A percentile compares a stretch with the other conserved stretches of the same genome.
phyloP scores from a whole-genome alignment of 1,140 invertebrate species.

The Bombus turneri region DNA sequence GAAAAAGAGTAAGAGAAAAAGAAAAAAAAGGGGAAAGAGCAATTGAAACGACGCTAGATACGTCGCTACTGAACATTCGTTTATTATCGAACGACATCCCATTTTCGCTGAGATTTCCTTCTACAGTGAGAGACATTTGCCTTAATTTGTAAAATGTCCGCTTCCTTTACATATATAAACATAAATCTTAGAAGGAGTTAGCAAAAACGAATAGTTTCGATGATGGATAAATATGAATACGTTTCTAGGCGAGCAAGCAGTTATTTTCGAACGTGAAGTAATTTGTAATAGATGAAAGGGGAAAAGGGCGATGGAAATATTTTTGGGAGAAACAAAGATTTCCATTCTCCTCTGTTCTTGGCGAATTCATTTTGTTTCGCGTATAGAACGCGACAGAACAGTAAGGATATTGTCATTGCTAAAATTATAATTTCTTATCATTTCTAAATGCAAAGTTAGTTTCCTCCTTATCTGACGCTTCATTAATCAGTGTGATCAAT shows the following conservation, averaged over 20 bases:
- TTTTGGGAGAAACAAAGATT: conserved; percentile 20
- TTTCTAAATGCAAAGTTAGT: not conserved
- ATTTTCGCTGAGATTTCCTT: conserved; percentile 38
- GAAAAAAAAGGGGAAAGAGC: not conserved
- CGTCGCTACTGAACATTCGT: conserved; percentile 27
- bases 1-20: too few species aligned
- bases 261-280: conserved; percentile 32
- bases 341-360: not conserved
- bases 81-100: not conserved
- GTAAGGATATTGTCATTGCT: not conserved
- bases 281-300: conserved; percentile 12
- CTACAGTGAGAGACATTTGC: conserved; percentile 41
- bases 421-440: conserved; percentile 8
- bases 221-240: conserved; percentile 14
- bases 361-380: conserved; percentile 12
- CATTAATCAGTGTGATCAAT: not conserved
- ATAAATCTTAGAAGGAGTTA: conserved; percentile 11
- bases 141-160: conserved; percentile 47
- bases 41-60: conserved; percentile 13
- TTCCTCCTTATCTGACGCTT: not conserved
- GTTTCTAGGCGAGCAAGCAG: conserved; percentile 25
- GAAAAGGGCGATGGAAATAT: not conserved
- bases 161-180: conserved; percentile 16
- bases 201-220: conserved; percentile 12
- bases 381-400: not conserved